Percentiles rank a stretch among this genome's conserved stretches.
These are phyloP conservation scores for Adelges cooleyi DNA, from an alignment of 1,140 invertebrate species.

Conservation along the genomic window DNA sequence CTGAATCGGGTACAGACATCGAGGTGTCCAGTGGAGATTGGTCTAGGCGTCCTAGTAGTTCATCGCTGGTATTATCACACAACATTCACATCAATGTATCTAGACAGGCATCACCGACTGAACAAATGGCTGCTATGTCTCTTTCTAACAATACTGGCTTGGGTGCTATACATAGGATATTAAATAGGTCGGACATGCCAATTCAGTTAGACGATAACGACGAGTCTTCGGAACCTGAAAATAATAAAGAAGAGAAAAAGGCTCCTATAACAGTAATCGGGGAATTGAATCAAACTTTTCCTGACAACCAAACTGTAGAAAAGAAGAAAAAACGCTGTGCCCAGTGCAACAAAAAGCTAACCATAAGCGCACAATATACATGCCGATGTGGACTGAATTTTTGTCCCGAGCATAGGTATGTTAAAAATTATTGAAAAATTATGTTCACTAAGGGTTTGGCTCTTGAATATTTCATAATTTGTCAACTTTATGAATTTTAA, in stretches of 20 bases:
- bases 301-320: conserved; percentile 2
- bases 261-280: not conserved
- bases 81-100: conserved; percentile 21
- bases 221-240: conserved; percentile 11
- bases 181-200: conserved; percentile 19
- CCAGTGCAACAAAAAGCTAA: conserved; percentile 29
- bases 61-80: conserved; percentile 8
- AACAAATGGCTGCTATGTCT: conserved; percentile 18
- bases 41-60: conserved; percentile 20
- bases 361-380: conserved; percentile 26
- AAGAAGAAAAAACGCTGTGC: conserved; percentile 29
- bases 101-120: conserved; percentile 25
- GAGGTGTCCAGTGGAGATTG: conserved; percentile 18
- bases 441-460: too few relatives aligned
- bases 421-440: not conserved
- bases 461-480: too few relatives aligned
- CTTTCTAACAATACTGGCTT: conserved; percentile 7
- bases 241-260: conserved; percentile 1
- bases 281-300: not conserved
- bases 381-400: conserved; percentile 30
- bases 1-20: conserved; percentile 20
- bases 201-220: conserved; percentile 19
- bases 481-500: too few relatives aligned
- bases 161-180: conserved; percentile 18
- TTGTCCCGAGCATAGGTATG: conserved; percentile 29